Percentiles rank a stretch among this genome's conserved stretches.
These are phyloP conservation scores for Cebus imitator DNA, from an alignment of 2,113 vertebrate species.

Conservation along the genomic window DNA sequence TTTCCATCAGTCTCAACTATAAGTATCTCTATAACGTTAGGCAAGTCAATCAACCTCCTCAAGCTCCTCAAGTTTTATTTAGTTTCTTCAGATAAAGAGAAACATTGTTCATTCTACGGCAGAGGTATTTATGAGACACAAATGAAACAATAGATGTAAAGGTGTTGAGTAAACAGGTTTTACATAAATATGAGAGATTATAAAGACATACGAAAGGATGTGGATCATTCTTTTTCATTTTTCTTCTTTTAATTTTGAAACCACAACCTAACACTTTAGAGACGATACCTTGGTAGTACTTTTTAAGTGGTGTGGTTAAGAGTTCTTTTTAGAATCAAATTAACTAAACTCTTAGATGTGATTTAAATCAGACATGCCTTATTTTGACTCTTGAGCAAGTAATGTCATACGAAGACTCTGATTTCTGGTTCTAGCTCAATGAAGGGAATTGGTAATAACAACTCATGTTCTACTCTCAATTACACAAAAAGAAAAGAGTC, in stretches of 20 bases:
- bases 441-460: neutral
- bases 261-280: constrained; percentile 55
- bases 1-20: neutral
- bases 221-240: constrained; percentile 11
- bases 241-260: constrained; percentile 38
- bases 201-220: neutral
- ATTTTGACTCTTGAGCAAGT: constrained; percentile 36
- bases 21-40: neutral
- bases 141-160: neutral
- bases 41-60: neutral
- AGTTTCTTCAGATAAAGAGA: neutral
- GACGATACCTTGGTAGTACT: constrained; percentile 21
- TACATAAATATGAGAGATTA: neutral
- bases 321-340: constrained; percentile 64
- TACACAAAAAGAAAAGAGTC: neutral
- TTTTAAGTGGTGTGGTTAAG: constrained; percentile 48
- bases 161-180: neutral
- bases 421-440: constrained; percentile 5
- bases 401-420: neutral
- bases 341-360: constrained; percentile 40
- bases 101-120: neutral
- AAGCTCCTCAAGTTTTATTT: neutral
- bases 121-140: neutral
- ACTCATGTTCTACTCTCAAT: neutral
- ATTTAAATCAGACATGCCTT: constrained; percentile 15